Evolutionary conservation across 1,140 invertebrate genomes (phyloP).

Genomic region (Drosophila mauritiana): DNA sequence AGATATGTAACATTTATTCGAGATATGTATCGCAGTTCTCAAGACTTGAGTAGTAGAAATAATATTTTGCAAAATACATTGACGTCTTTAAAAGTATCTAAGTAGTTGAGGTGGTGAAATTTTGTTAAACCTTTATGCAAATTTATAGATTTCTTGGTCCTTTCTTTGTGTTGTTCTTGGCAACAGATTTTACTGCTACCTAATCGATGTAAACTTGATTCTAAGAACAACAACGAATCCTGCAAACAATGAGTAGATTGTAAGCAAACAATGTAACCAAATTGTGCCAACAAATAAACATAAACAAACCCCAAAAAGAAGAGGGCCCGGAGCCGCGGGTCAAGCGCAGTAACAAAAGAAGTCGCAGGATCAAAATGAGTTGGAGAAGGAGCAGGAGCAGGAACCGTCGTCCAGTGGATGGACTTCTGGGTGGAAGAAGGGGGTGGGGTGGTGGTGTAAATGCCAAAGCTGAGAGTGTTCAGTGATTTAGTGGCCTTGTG

Average conservation of each 20-base stretch:
- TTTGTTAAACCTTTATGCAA: background rate
- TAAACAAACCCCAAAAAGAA: conserved; percentile 59
- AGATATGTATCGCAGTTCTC: background rate
- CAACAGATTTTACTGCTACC: conserved; percentile 68
- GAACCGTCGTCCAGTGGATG: conserved; percentile 8
- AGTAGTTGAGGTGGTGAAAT: background rate
- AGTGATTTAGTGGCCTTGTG: conserved; percentile 73
- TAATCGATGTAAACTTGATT: conserved; percentile 79
- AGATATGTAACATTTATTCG: background rate
- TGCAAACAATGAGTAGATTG: conserved; percentile 72
- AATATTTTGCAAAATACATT: background rate
- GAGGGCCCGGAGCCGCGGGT: conserved; percentile 61
- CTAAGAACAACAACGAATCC: conserved; percentile 47
- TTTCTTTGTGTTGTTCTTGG: conserved; percentile 40
- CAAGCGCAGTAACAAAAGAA: conserved; percentile 74
- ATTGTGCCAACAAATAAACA: conserved; percentile 82
- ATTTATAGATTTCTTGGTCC: conserved; percentile 6
- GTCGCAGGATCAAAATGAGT: conserved; percentile 27
- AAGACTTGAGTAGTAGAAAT: background rate
- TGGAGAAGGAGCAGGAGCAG: background rate
- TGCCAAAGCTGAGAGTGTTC: conserved; percentile 74
- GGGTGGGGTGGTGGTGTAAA: conserved; percentile 52
- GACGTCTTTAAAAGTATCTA: background rate
- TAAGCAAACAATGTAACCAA: conserved; percentile 81
- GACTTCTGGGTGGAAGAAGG: conserved; percentile 14